phyloP scores from a whole-genome alignment of 2,113 vertebrate species.

The Misgurnus anguillicaudatus region DNA sequence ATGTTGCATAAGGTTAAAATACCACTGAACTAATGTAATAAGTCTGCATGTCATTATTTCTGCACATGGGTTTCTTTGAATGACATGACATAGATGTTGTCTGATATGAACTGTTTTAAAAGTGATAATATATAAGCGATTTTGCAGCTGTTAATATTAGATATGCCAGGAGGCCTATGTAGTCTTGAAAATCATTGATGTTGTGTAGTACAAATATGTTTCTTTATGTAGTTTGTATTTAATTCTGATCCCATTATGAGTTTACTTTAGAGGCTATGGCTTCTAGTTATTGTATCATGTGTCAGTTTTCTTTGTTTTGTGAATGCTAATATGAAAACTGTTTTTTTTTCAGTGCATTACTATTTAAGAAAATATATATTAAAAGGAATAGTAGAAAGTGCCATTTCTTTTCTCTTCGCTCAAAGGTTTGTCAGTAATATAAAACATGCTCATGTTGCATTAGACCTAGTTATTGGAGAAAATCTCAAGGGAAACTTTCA shows the following conservation, averaged over 20 bases:
- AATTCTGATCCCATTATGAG: not conserved
- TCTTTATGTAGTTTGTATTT: conserved; percentile 5
- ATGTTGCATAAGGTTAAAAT: no score
- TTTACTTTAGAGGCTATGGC: not conserved
- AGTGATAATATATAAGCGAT: not conserved
- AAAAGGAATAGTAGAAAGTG: conserved; percentile 3
- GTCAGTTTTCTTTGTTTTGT: not conserved
- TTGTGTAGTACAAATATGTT: not conserved
- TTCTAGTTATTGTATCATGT: not conserved
- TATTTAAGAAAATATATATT: conserved; percentile 15
- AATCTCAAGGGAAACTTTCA: not conserved
- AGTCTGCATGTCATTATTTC: conserved; percentile 16
- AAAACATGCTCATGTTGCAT: conserved; percentile 4
- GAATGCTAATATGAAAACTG: not conserved
- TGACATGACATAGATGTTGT: not conserved
- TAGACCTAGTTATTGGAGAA: not conserved
- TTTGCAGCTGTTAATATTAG: not conserved
- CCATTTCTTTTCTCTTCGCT: not conserved
- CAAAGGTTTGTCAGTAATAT: conserved; percentile 6
- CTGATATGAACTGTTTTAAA: not conserved
- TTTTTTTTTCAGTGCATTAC: not conserved
- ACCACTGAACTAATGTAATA: not conserved
- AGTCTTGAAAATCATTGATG: not conserved
- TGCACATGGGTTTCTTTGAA: conserved; percentile 1
- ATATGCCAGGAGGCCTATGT: not conserved